Evolutionary conservation across 2,888 invertebrate genomes (phyloP), one percentile per base, ranked within the genome.

Genomic region (Netelia melanura): DNA sequence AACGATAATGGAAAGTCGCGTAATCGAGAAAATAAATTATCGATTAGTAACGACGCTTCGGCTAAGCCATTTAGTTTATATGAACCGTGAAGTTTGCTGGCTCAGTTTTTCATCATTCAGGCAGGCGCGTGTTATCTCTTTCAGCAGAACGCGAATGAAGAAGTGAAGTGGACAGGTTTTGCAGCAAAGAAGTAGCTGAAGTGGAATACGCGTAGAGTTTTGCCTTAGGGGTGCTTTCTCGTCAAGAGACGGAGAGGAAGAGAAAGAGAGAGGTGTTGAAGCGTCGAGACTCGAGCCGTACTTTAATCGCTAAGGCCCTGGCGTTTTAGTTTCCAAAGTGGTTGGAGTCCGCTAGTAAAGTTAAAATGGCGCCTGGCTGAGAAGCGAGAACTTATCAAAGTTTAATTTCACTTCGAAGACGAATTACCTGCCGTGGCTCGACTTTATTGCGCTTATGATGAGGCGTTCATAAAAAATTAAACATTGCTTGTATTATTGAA

Each of bases 231-330:
- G 44, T 74, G 71, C 44, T 68, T 81, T 54, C 38, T 23, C 58
- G 52, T 43, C 62, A 56, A 80, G 61, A 67, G 62, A 23, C 30
- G 5, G 30, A 65, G 21, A 6, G 30, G 23, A 58, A 23, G 71
- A 56, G 71, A 56, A 62, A 52, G 54, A 68, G 25, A 17, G 52
- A 67, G 72, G 83, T 61, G 78, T 78, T 74, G 78, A 79, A 62
- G 81, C 71, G 67, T 76, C 54, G 76, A 72, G 61, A 43, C 68
- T 65, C 82, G 61, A 72, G 71, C 64, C 70, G 75, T 70, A 76
- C 67, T 76, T 74, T 61, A 84, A 84, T 77, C 70, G 76, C 62
- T 61, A 14, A 81, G 62, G 71, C 81, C 56, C 67, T 44, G 43
- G 38, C 54, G 72, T 72, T 61, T 77, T 67, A 72, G 71, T 75